These are phyloP conservation scores for Tigriopus japonicus DNA, from an alignment of 1,140 invertebrate species.

Conservation along the genomic window DNA sequence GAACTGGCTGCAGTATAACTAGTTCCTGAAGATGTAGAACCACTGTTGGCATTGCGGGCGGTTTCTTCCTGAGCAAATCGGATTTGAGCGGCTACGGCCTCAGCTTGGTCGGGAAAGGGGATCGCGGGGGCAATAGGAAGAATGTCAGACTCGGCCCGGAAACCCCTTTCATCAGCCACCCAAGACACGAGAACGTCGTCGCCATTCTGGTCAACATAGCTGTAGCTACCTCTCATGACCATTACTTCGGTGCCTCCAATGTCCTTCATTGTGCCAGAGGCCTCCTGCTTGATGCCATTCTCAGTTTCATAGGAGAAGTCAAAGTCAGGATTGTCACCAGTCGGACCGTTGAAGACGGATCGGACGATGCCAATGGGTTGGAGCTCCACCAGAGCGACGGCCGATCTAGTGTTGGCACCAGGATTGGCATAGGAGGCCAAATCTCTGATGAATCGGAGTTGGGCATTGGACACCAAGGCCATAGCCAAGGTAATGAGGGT, in stretches of 20 bases:
- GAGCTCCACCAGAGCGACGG: too few species aligned
- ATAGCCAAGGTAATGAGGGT: too few species aligned
- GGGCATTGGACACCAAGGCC: too few species aligned
- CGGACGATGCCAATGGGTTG: too few species aligned
- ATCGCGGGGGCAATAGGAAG: conserved; percentile 16
- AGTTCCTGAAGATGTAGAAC: too few species aligned
- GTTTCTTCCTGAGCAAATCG: conserved; percentile 4
- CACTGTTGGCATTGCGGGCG: not conserved
- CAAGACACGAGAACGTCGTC: conserved; percentile 37
- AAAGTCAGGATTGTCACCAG: conserved; percentile 4
- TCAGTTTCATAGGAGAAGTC: conserved; percentile 6
- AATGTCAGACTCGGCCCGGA: conserved; percentile 31
- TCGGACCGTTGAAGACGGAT: not conserved
- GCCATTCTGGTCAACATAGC: conserved; percentile 21
- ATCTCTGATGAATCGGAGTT: too few species aligned
- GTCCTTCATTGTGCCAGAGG: not conserved
- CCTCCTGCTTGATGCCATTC: conserved; percentile 12
- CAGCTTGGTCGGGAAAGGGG: conserved; percentile 8
- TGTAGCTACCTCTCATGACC: conserved; percentile 8
- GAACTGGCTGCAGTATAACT: too few species aligned
- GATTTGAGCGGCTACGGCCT: conserved; percentile 10
- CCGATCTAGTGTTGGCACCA: too few species aligned
- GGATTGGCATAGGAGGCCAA: too few species aligned
- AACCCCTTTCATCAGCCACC: conserved; percentile 41
- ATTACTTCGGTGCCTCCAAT: not conserved